phyloP scores from a whole-genome alignment of 2,888 invertebrate species.

The Caprella mutica region DNA sequence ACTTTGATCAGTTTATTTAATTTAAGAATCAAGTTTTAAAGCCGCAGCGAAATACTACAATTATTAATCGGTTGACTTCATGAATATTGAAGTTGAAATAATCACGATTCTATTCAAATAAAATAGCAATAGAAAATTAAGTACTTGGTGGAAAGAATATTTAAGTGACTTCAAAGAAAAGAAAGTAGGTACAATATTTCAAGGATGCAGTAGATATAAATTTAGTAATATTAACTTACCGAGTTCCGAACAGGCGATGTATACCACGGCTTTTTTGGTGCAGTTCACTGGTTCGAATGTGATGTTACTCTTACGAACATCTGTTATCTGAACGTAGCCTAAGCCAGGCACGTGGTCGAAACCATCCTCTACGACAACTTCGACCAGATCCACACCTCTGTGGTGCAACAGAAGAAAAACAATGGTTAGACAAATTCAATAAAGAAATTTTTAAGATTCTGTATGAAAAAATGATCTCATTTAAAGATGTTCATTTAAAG shows the following conservation, averaged over 20 bases:
- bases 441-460: not conserved
- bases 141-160: too few relatives aligned
- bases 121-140: too few relatives aligned
- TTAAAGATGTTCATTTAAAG: not conserved
- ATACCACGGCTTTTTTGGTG: slow-evolving; percentile 61
- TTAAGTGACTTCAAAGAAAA: too few relatives aligned
- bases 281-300: slow-evolving; percentile 67
- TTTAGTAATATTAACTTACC: slow-evolving; percentile 54
- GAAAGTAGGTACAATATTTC: too few relatives aligned
- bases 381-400: slow-evolving; percentile 36
- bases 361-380: slow-evolving; percentile 34
- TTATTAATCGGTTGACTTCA: too few relatives aligned
- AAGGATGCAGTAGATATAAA: too few relatives aligned
- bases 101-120: too few relatives aligned
- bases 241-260: slow-evolving; percentile 63
- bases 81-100: too few relatives aligned
- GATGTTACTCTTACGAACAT: slow-evolving; percentile 42
- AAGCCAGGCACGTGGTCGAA: slow-evolving; percentile 31
- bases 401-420: not conserved
- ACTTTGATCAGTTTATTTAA: too few relatives aligned
- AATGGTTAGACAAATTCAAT: not conserved
- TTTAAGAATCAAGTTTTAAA: too few relatives aligned
- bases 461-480: not conserved
- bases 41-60: too few relatives aligned
- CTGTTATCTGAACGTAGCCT: slow-evolving; percentile 32